Conservation (phyloP, 1,140 invertebrate genomes). For the Trissolcus basalis region DNA sequence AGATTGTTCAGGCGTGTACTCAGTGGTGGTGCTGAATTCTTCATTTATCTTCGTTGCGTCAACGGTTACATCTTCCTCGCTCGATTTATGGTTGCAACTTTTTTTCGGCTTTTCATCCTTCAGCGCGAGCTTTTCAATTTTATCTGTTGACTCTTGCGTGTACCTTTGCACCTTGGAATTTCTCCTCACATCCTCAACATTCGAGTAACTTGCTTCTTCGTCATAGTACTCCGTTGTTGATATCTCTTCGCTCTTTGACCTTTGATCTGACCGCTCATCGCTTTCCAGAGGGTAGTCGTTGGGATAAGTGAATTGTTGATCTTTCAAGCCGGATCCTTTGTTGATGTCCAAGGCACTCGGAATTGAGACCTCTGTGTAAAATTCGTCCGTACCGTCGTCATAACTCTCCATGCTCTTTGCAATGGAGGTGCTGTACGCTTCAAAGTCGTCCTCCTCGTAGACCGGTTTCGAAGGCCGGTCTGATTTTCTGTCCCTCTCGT, state of each 20-base stretch:
- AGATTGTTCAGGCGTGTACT: conserved; percentile 6
- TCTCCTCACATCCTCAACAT: neutral
- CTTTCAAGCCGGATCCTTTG: conserved; percentile 5
- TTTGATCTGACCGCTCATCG: no score
- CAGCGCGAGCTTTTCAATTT: conserved; percentile 3
- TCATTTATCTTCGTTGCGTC: conserved; percentile 34
- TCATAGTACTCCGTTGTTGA: neutral
- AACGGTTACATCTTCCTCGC: conserved; percentile 5
- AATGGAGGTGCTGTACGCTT: conserved; percentile 25
- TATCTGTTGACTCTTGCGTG: conserved; percentile 6
- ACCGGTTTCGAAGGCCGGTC: conserved; percentile 24
- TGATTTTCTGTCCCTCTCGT: neutral
- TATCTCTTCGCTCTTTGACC: neutral
- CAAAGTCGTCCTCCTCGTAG: conserved; percentile 26
- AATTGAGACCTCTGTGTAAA: conserved; percentile 16
- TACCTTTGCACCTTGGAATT: no score
- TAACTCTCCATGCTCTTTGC: conserved; percentile 16
- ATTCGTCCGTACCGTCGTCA: conserved; percentile 16
- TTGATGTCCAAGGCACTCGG: conserved; percentile 37
- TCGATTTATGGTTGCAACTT: conserved; percentile 8
- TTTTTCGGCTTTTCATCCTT: conserved; percentile 12
- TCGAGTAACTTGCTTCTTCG: neutral
- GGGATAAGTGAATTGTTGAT: neutral
- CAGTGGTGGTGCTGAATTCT: conserved; percentile 27
- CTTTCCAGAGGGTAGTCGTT: conserved; percentile 17